Base-by-base conservation (phyloP, 1,140 invertebrate genomes). In the Papilio aristodemus region DNA sequence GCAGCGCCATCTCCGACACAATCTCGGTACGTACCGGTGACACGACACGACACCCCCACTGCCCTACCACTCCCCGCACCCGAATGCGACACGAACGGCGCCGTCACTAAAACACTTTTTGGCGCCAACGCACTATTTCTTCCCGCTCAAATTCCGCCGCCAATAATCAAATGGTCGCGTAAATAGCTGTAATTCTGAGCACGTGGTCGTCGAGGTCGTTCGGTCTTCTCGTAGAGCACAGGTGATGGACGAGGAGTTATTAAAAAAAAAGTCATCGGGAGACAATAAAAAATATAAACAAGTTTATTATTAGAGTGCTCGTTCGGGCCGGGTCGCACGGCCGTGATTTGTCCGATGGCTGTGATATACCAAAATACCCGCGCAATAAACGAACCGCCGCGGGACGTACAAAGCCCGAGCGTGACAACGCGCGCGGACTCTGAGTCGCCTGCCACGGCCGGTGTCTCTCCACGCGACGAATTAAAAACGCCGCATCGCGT, bases 291-390 rank as follows among this genome's bases (percentile, higher is more conserved):
- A 91, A 91, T 89, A 90, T 91, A 91, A 91, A 91, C 89, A 91
- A 88, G 87, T 87, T 90, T 91, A 91, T 90, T 85, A 89, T 89
- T 91, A 90, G 89, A 89, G 80, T 77, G 86, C 87, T 89, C 83
- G 83, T 85, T 82, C 82, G 83, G 79, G 76, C 89, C 85, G 86
- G 87, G 89, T 88, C 87, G 89, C 83, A 89, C 83, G 87, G 89
- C 86, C 86, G 85, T 83, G 89, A 91, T 90, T 89, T 90, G 87
- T 91, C 83, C 81, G 85, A 88, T 89, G 89, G 83, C 79, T 86
- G 84, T 87, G 87, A 90, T 91, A 85, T 87, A 91, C 89, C 78
- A 83, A 91, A 91, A 91, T 91, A 91, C 80, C 81, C 89, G 85
- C 79, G 87, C 83, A 86, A 86, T 86, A 87, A 87, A 83, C 83